phyloP scores from a whole-genome alignment of 1,140 invertebrate genomes.

The Xylocopa sonorina region DNA sequence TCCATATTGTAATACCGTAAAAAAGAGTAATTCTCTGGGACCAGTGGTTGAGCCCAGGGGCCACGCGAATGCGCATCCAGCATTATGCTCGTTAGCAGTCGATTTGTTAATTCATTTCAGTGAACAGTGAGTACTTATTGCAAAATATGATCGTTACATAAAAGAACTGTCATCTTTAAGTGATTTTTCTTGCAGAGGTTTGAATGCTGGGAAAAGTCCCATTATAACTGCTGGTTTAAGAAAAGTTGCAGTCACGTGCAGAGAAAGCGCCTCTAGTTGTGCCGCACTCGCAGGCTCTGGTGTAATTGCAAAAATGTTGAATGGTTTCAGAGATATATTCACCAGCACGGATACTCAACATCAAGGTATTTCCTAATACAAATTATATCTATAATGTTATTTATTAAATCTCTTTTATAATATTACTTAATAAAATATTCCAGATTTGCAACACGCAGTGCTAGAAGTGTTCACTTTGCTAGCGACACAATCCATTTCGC shows the following conservation, averaged over 20 bases:
- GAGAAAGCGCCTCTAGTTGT: conserved; percentile 80
- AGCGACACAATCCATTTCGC: conserved; percentile 82
- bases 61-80: conserved; percentile 82
- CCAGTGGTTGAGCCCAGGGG: conserved; percentile 70
- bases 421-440: conserved; percentile 51
- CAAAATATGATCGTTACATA: neutral
- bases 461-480: conserved; percentile 84
- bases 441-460: conserved; percentile 84
- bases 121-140: conserved; percentile 78
- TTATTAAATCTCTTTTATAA: neutral
- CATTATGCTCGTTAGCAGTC: conserved; percentile 84
- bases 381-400: neutral
- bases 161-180: neutral
- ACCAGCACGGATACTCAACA: conserved; percentile 68
- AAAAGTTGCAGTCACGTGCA: conserved; percentile 76
- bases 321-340: conserved; percentile 76
- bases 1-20: conserved; percentile 52
- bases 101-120: conserved; percentile 84
- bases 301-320: conserved; percentile 76
- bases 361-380: conserved; percentile 63
- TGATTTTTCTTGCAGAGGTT: conserved; percentile 64
- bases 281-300: conserved; percentile 77
- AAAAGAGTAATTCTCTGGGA: conserved; percentile 65
- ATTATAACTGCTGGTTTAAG: conserved; percentile 75
- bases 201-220: conserved; percentile 71